phyloP scores from a whole-genome alignment of 2,113 vertebrate species.

The Prunella fulvescens region DNA sequence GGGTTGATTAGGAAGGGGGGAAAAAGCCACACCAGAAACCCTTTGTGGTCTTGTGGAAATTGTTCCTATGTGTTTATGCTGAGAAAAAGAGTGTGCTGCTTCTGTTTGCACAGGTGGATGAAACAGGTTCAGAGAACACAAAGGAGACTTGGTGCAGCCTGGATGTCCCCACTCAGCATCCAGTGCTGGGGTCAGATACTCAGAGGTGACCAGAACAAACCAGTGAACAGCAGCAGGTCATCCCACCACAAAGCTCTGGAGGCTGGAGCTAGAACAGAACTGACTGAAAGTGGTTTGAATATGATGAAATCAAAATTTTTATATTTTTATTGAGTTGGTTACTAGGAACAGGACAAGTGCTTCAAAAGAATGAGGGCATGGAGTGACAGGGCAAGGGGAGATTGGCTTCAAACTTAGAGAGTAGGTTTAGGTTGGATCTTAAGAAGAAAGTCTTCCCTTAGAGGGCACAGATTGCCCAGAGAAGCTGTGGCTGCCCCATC shows the following conservation, averaged over 20 bases:
- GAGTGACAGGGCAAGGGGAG: not conserved
- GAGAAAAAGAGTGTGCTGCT: not conserved
- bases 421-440: not conserved
- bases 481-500: not conserved
- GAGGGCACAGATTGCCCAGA: fast-evolving
- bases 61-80: not conserved
- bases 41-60: not conserved
- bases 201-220: not conserved
- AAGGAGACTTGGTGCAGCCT: not conserved
- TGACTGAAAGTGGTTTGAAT: not conserved
- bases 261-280: not conserved
- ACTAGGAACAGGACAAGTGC: not conserved
- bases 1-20: not conserved
- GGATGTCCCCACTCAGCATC: not conserved
- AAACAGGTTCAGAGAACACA: not conserved
- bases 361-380: not conserved
- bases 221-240: not conserved
- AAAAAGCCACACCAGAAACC: not conserved
- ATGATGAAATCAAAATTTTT: not conserved
- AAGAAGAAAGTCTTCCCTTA: not conserved
- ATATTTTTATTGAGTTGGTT: not conserved
- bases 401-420: not conserved
- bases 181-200: not conserved
- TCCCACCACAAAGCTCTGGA: not conserved
- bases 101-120: not conserved